A percentile compares a stretch with the other conserved stretches of the same genome.
Conservation (phyloP, 2,113 vertebrate species). For the Malaclemys terrapin region DNA sequence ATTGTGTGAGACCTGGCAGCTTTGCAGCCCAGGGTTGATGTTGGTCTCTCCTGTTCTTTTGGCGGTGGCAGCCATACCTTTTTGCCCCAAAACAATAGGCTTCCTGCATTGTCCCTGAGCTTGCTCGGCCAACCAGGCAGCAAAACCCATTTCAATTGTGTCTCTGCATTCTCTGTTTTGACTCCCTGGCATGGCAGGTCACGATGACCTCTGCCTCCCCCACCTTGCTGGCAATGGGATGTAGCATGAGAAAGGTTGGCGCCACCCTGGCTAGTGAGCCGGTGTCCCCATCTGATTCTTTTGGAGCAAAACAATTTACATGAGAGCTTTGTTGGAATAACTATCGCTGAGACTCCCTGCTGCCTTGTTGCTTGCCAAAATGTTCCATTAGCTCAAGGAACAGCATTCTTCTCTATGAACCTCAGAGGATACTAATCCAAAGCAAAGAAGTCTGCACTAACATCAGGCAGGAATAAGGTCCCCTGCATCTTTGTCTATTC, state of each 20-base stretch:
- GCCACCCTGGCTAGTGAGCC: not conserved
- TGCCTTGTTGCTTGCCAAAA: not conserved
- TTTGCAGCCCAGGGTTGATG: not conserved
- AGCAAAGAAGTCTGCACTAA: not conserved
- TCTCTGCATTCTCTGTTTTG: not conserved
- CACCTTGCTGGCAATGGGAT: not conserved
- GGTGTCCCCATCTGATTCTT: not conserved
- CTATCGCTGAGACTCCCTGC: fast-evolving
- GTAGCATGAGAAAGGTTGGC: not conserved
- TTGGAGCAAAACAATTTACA: not conserved
- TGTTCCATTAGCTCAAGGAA: not conserved
- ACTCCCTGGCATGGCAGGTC: fast-evolving
- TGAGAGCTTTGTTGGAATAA: not conserved
- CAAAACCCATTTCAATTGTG: not conserved
- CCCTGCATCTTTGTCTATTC: not conserved
- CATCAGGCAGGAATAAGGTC: fast-evolving
- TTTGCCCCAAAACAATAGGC: not conserved
- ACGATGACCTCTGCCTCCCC: not conserved
- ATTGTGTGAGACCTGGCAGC: not conserved
- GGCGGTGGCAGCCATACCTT: not conserved
- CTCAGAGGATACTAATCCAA: not conserved
- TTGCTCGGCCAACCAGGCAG: not conserved
- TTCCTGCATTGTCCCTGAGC: fast-evolving
- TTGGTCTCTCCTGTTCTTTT: not conserved
- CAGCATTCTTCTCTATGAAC: not conserved